Percentiles rank a stretch among this genome's conserved stretches.
Conservation (phyloP, 2,797 vertebrate species). For the Enteromius mattozi region DNA sequence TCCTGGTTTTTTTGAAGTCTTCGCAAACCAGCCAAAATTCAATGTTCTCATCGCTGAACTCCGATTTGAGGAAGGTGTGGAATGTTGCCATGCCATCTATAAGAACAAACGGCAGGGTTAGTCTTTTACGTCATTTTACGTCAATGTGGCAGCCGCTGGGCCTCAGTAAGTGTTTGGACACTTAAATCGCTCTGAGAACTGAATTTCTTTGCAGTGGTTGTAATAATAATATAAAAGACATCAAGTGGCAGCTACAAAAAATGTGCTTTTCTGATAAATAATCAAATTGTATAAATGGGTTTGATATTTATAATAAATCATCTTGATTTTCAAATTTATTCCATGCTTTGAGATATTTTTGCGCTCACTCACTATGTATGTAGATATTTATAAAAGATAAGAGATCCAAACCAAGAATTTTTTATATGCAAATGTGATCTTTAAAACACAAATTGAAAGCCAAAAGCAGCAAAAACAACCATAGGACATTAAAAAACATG, state of each 20-base stretch:
- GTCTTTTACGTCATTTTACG: background rate
- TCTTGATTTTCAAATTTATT: background rate
- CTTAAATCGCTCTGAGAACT: background rate
- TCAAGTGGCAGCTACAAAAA: background rate
- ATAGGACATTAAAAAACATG: background rate
- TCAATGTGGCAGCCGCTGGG: background rate
- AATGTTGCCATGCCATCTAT: conserved; percentile 83
- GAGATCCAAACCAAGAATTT: background rate
- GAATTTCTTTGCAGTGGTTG: background rate
- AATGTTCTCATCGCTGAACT: conserved; percentile 89
- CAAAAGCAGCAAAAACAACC: background rate
- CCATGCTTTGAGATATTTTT: background rate
- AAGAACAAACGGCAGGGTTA: background rate
- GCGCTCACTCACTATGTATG: background rate
- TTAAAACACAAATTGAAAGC: background rate
- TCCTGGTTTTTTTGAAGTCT: conserved; percentile 84
- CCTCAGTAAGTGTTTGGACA: background rate
- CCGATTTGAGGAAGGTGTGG: conserved; percentile 85
- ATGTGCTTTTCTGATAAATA: background rate
- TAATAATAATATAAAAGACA: background rate
- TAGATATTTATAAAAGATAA: background rate
- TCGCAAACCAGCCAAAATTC: conserved; percentile 90
- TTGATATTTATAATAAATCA: background rate
- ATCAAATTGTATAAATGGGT: background rate
- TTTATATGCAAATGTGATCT: background rate